These are phyloP conservation scores for Plebejus melissa DNA, from an alignment of 2,888 invertebrate species.

Conservation along the genomic window DNA sequence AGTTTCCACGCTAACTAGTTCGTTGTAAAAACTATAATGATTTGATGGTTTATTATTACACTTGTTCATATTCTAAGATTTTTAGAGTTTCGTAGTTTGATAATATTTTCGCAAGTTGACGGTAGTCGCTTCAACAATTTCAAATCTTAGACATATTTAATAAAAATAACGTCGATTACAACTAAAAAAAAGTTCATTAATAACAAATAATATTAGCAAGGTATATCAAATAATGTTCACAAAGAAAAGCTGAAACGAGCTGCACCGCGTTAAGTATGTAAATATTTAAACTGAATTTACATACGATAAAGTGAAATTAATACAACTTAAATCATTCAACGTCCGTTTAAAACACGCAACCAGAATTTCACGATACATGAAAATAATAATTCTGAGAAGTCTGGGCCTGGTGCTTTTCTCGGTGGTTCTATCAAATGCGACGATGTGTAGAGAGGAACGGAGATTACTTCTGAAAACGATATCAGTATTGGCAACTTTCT, in stretches of 20 bases:
- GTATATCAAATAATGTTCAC: background rate
- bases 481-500: no score
- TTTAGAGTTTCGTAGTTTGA: background rate
- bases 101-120: no score
- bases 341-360: background rate
- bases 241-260: background rate
- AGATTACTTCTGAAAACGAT: no score
- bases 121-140: no score
- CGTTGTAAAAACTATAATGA: conserved; percentile 4
- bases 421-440: no score
- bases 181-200: background rate
- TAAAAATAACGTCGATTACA: background rate
- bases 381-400: background rate
- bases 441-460: no score
- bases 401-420: no score
- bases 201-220: background rate
- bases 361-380: background rate
- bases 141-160: no score
- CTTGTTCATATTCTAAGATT: background rate
- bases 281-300: background rate
- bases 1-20: conserved; percentile 2
- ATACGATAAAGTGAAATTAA: conserved; percentile 13
- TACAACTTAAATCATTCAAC: conserved; percentile 13
- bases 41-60: background rate
- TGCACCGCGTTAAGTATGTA: background rate